These are phyloP conservation scores for Hybognathus amarus DNA, from an alignment of 2,797 vertebrate species.

Conservation along the genomic window DNA sequence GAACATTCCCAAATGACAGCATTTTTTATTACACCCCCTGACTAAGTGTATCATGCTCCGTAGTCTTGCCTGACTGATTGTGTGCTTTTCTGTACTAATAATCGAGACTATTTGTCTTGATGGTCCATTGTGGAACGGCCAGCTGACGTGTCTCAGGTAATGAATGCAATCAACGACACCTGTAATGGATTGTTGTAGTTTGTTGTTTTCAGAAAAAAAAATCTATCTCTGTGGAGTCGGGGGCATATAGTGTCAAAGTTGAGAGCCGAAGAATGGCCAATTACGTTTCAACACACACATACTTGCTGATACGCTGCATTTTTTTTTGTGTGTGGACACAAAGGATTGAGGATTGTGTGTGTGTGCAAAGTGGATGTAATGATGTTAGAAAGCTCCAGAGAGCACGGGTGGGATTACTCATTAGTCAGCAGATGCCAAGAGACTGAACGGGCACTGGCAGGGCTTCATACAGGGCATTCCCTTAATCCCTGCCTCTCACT, in stretches of 20 bases:
- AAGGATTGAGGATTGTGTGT: constrained; percentile 17
- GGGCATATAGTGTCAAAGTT: constrained; percentile 26
- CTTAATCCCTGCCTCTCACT: constrained; percentile 41
- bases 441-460: constrained; percentile 17
- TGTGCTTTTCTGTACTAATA: constrained; percentile 64
- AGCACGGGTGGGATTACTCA: constrained; percentile 26
- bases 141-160: constrained; percentile 61
- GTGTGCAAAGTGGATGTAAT: constrained; percentile 49
- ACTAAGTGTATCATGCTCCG: constrained; percentile 19
- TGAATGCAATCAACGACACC: constrained; percentile 63
- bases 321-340: constrained; percentile 23
- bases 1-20: constrained; percentile 60
- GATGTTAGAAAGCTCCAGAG: constrained; percentile 50
- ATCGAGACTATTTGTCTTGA: constrained; percentile 76
- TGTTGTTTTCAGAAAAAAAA: constrained; percentile 45
- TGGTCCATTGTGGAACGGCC: constrained; percentile 61
- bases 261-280: constrained; percentile 29
- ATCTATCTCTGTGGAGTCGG: constrained; percentile 15
- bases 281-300: background rate
- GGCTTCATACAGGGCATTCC: constrained; percentile 40
- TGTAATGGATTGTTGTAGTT: constrained; percentile 55
- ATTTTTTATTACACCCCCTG: constrained; percentile 64
- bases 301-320: constrained; percentile 29
- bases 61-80: constrained; percentile 67
- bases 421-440: constrained; percentile 38